Evolutionary conservation across 2,113 vertebrate species (phyloP).

Genomic region (Speoplatyrhinus poulsoni): DNA sequence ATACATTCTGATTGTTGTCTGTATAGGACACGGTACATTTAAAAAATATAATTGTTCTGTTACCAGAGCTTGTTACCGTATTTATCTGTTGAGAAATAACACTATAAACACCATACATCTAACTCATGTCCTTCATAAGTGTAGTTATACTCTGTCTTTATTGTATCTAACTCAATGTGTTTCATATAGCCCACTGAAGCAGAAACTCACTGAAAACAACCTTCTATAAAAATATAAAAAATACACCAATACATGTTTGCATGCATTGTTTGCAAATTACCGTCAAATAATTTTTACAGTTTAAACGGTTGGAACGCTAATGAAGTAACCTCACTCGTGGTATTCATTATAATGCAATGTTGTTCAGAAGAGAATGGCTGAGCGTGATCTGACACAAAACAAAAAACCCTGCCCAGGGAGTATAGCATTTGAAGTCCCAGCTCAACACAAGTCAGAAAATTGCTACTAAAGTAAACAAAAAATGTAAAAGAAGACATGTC

Average conservation of each 20-base stretch:
- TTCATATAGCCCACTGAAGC: background rate
- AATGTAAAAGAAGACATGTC: too few species aligned
- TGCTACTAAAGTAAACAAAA: too few species aligned
- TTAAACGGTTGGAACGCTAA: background rate
- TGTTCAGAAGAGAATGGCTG: background rate
- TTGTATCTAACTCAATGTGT: background rate
- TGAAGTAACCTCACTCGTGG: background rate
- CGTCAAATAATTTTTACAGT: too few species aligned
- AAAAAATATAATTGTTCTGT: slow-evolving; percentile 1
- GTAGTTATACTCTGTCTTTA: background rate
- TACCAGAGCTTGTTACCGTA: slow-evolving; percentile 8
- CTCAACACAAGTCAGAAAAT: too few species aligned
- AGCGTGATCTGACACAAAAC: too few species aligned
- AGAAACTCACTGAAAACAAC: slow-evolving; percentile 16
- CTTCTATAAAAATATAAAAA: background rate
- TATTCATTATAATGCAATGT: background rate
- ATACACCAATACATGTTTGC: background rate
- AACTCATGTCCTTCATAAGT: background rate
- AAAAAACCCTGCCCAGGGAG: too few species aligned
- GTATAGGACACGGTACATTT: background rate
- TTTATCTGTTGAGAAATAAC: slow-evolving; percentile 6
- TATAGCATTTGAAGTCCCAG: too few species aligned
- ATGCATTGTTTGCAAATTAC: background rate
- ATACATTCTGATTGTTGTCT: background rate
- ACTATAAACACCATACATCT: background rate